A percentile compares a stretch with the other conserved stretches of the same genome.
These are phyloP conservation scores for Intellagama lesueurii DNA, from an alignment of 2,797 vertebrate species.

Conservation along the genomic window DNA sequence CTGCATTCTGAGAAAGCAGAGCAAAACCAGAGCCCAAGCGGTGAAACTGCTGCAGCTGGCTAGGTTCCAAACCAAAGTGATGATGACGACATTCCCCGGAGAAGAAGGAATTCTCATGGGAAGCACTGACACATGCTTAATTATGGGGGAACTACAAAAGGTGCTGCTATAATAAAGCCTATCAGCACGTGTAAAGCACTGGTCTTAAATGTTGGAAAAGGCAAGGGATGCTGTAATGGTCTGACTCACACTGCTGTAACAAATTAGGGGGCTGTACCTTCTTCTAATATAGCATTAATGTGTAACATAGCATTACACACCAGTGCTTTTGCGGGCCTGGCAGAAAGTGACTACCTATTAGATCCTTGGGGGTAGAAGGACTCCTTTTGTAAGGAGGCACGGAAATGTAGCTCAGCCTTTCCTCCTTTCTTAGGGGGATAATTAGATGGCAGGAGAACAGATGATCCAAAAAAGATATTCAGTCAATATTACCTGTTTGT, in stretches of 20 bases:
- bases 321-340: slow-evolving; percentile 21
- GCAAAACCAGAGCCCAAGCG: neutral
- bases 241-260: slow-evolving; percentile 17
- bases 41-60: neutral
- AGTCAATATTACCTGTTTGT: neutral
- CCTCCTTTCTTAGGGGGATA: neutral
- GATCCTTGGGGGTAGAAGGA: slow-evolving; percentile 14
- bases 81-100: neutral
- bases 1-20: neutral
- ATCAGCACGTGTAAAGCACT: neutral
- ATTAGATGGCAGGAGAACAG: neutral
- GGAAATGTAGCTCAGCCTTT: neutral
- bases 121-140: slow-evolving; percentile 14
- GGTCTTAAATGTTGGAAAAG: neutral
- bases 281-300: slow-evolving; percentile 5
- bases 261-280: slow-evolving; percentile 34
- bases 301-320: slow-evolving; percentile 23
- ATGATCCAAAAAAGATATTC: neutral
- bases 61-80: neutral
- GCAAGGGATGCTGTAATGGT: slow-evolving; percentile 20
- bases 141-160: neutral
- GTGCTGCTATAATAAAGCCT: neutral
- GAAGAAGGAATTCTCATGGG: neutral
- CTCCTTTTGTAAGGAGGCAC: neutral
- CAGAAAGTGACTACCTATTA: neutral